A percentile compares a stretch with the other conserved stretches of the same genome.
phyloP scores from a whole-genome alignment of 2,797 vertebrate species.

The Pteronotus mesoamericanus region DNA sequence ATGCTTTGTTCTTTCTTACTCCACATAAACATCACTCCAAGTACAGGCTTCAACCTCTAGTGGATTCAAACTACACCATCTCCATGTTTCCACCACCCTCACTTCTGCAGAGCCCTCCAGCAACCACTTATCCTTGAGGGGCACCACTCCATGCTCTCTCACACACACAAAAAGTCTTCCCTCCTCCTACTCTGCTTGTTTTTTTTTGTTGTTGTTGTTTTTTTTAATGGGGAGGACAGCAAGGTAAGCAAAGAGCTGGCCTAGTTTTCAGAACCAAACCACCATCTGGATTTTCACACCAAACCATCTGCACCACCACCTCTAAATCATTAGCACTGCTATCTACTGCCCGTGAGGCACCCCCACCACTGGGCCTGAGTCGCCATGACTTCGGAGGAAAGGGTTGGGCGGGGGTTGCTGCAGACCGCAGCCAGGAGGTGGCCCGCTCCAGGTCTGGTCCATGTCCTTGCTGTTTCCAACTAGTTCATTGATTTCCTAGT shows the following conservation, averaged over 20 bases:
- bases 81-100: neutral
- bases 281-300: neutral
- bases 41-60: neutral
- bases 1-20: neutral
- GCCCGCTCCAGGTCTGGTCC: neutral
- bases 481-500: neutral
- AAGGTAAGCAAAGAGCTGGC: neutral
- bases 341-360: neutral
- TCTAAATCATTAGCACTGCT: neutral
- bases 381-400: neutral
- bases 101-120: neutral
- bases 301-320: neutral
- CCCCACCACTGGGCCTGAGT: neutral
- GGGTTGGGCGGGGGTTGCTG: rapidly evolving
- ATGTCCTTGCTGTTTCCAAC: neutral
- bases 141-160: neutral
- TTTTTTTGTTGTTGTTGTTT: neutral
- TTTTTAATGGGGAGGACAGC: neutral
- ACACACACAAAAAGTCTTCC: neutral
- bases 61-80: neutral
- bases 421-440: neutral
- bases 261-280: neutral
- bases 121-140: neutral
- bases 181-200: neutral
- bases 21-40: neutral